Percentiles rank a stretch among this genome's conserved stretches.
These are phyloP conservation scores for Palythoa caribaeorum DNA, from an alignment of 92 coral and sea anemone genomes.

Conservation along the genomic window DNA sequence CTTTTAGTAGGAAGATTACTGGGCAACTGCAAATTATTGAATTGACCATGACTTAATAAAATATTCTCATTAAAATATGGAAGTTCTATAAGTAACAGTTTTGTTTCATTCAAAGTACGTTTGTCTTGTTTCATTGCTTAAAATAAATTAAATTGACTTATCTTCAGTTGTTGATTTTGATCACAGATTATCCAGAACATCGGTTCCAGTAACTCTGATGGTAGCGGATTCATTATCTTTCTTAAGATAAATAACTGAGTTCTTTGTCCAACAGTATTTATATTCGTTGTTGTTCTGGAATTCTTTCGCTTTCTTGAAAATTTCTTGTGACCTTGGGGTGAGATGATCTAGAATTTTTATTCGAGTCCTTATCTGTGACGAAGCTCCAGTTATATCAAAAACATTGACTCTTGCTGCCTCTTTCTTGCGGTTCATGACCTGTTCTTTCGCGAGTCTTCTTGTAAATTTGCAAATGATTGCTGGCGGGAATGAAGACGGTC, in stretches of 20 bases:
- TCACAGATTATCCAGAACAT: background rate
- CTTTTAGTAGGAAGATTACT: too few species aligned
- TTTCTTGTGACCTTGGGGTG: constrained; percentile 6
- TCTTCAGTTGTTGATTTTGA: background rate
- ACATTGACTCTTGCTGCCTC: constrained; percentile 22
- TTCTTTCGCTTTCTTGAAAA: background rate
- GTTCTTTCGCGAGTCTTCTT: constrained; percentile 54
- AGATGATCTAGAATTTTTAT: background rate
- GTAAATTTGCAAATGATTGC: constrained; percentile 61
- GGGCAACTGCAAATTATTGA: too few species aligned
- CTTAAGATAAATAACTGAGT: background rate
- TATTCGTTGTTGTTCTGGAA: background rate
- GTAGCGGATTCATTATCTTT: background rate
- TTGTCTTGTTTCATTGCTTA: background rate
- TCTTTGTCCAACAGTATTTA: constrained; percentile 19
- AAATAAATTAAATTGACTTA: background rate
- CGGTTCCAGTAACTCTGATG: background rate
- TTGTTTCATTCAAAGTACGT: too few species aligned
- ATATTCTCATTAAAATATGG: too few species aligned
- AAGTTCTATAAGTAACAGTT: too few species aligned
- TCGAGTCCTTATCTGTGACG: constrained; percentile 2
- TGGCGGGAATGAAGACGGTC: constrained; percentile 43
- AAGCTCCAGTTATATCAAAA: background rate
- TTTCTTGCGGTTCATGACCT: constrained; percentile 47
- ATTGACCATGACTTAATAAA: too few species aligned